Evolutionary conservation across 1,140 invertebrate genomes (phyloP), one percentile per base, ranked within the genome.

Genomic region (Neelides sp.): DNA sequence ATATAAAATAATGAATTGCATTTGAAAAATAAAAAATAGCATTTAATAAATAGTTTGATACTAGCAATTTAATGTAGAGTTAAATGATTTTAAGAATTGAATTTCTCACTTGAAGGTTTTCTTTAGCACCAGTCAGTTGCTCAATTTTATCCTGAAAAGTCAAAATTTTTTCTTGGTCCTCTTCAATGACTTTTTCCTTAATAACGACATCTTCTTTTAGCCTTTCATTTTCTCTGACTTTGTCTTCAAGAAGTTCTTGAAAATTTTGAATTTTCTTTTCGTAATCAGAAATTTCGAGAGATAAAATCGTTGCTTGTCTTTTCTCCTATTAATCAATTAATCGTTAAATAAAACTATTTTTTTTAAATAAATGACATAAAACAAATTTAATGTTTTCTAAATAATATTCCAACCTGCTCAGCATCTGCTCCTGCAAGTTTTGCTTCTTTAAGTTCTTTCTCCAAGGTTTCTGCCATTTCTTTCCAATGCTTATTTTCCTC

Each of bases 201-300:
- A 44, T n/a, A 8, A 22, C n/a, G 0, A 47, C 39, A 4, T 56
- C 30, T 5, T 12, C 8, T 12, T 30, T 17, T 28, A 41, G 22
- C 17, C 19, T 49, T 17, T 59, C 50, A 17, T 15, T 19, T 27
- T 54, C 51, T 5, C 23, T 24, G 41, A 53, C 51, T 19, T 13
- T 54, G 19, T 55, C 50, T 37, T 52, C 51, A 12, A 57, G 27
- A 12, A 27, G 17, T 12, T 44, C 45, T 27, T 49, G 27, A 5
- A 50, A 28, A 28, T 50, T 44, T 19, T 57, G 51, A 3, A 61
- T 28, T 40, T 61, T 61, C 27, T 55, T 57, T 22, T 61, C 58
- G 24, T 61, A 61, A 23, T 61, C 55, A 19, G 55, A 46, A 17
- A 61, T 55, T 50, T 61, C 55, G n/a, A 61, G 30, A 8, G 58